phyloP scores from a whole-genome alignment of 2,888 invertebrate species.

The Ochlodes sylvanus region DNA sequence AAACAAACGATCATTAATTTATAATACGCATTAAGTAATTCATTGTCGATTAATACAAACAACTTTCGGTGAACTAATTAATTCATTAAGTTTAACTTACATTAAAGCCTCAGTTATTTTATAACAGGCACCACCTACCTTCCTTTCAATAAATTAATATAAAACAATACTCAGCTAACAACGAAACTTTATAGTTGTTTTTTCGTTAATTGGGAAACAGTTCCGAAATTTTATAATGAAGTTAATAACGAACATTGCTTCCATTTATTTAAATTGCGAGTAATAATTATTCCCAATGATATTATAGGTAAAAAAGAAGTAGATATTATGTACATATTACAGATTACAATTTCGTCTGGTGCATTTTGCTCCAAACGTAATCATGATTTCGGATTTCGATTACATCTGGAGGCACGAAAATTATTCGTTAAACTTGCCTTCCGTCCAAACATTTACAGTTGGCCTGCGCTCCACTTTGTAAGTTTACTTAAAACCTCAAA shows the following conservation, averaged over 20 bases:
- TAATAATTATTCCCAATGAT: too few species aligned
- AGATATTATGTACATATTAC: too few species aligned
- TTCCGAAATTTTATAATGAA: neutral
- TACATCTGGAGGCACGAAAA: too few species aligned
- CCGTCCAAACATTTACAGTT: slow-evolving; percentile 4
- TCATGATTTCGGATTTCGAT: too few species aligned
- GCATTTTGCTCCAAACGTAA: too few species aligned
- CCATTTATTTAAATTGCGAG: neutral
- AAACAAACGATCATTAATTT: too few species aligned
- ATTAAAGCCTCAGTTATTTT: neutral
- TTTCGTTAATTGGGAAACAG: neutral
- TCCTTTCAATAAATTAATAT: neutral
- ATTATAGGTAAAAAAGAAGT: too few species aligned
- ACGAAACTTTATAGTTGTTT: neutral
- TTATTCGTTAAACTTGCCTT: neutral
- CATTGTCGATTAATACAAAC: too few species aligned
- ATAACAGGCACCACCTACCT: neutral
- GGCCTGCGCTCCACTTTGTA: neutral
- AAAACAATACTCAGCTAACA: neutral
- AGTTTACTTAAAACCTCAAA: slow-evolving; percentile 6
- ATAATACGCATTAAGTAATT: too few species aligned
- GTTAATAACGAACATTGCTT: neutral
- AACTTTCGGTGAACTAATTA: too few species aligned
- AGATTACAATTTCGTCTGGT: too few species aligned
- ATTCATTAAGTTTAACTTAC: too few species aligned